phyloP scores from a whole-genome alignment of 2,888 invertebrate genomes.

The Caenorhabditis sp. region DNA sequence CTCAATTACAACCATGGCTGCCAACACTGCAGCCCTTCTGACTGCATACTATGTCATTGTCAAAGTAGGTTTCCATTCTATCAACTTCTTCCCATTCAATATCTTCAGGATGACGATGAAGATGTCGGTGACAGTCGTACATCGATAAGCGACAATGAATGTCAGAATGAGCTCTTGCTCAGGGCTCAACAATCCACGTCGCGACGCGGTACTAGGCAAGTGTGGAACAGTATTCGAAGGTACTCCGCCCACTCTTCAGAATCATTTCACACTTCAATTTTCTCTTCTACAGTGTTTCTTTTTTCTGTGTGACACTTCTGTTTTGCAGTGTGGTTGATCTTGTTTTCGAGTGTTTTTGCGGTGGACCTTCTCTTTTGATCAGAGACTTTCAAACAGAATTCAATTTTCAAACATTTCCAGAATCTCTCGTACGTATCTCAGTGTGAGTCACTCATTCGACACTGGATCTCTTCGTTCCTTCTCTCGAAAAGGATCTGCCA shows the following conservation, averaged over 20 bases:
- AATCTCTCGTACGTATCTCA: conserved; percentile 78
- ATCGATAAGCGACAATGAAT: conserved; percentile 79
- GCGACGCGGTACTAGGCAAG: conserved; percentile 70
- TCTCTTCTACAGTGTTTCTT: neutral
- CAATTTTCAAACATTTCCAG: conserved; percentile 48
- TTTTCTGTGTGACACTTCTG: conserved; percentile 11
- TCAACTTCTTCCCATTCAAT: neutral
- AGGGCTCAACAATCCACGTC: conserved; percentile 69
- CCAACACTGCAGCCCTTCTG: conserved; percentile 81
- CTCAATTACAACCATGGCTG: conserved; percentile 80
- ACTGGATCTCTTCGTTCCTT: conserved; percentile 80
- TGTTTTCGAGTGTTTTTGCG: conserved; percentile 58
- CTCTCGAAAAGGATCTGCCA: conserved; percentile 79
- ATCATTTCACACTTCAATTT: conserved; percentile 7
- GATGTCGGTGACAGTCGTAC: conserved; percentile 80
- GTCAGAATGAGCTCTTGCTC: conserved; percentile 68
- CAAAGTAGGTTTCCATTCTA: conserved; percentile 65
- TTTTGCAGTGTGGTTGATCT: conserved; percentile 30
- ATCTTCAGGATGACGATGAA: conserved; percentile 79
- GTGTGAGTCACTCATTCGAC: conserved; percentile 81
- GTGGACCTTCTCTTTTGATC: conserved; percentile 44
- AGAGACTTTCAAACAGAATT: neutral
- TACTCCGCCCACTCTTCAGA: conserved; percentile 35
- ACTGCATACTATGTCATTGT: conserved; percentile 83
- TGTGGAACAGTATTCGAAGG: conserved; percentile 69